A percentile compares a stretch with the other conserved stretches of the same genome.
phyloP scores from a whole-genome alignment of 1,140 invertebrate genomes.

The Rhopalosiphum padi region DNA sequence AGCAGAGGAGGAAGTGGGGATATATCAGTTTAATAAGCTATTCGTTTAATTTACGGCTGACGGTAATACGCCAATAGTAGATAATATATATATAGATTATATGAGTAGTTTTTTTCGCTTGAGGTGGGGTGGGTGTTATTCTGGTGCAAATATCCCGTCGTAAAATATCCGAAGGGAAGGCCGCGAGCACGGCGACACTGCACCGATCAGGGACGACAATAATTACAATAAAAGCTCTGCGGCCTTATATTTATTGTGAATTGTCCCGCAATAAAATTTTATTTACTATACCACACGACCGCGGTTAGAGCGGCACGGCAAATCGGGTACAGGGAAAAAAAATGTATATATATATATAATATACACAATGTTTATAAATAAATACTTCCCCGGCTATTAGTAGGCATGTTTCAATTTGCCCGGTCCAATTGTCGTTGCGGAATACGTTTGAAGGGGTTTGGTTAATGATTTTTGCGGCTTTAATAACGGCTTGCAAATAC shows the following conservation, averaged over 20 bases:
- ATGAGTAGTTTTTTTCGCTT: slow-evolving; percentile 20
- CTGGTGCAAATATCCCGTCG: slow-evolving; percentile 33
- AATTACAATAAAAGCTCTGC: slow-evolving; percentile 55
- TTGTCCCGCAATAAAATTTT: slow-evolving; percentile 45
- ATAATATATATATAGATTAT: slow-evolving; percentile 4
- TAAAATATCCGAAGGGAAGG: slow-evolving; percentile 32
- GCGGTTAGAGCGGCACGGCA: not conserved
- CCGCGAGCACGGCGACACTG: slow-evolving; percentile 5
- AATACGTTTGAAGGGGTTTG: not conserved
- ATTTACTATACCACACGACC: slow-evolving; percentile 33
- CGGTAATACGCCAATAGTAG: slow-evolving; percentile 25
- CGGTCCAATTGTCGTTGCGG: not conserved
- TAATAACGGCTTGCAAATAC: slow-evolving; percentile 16
- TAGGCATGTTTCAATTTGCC: slow-evolving; percentile 18
- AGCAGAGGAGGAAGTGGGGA: not conserved
- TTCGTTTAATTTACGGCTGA: slow-evolving; percentile 56
- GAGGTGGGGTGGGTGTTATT: not conserved
- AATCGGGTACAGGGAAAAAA: not conserved
- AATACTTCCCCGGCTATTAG: not conserved
- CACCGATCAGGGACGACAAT: slow-evolving; percentile 41
- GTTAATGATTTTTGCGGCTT: slow-evolving; percentile 49
- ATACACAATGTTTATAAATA: not conserved
- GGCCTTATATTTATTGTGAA: slow-evolving; percentile 46
- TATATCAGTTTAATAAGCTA: slow-evolving; percentile 51
- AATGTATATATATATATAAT: not conserved